Percentiles rank a stretch among this genome's conserved stretches.
Conservation (phyloP, 2,888 invertebrate genomes). For the Amphipoea oculea region DNA sequence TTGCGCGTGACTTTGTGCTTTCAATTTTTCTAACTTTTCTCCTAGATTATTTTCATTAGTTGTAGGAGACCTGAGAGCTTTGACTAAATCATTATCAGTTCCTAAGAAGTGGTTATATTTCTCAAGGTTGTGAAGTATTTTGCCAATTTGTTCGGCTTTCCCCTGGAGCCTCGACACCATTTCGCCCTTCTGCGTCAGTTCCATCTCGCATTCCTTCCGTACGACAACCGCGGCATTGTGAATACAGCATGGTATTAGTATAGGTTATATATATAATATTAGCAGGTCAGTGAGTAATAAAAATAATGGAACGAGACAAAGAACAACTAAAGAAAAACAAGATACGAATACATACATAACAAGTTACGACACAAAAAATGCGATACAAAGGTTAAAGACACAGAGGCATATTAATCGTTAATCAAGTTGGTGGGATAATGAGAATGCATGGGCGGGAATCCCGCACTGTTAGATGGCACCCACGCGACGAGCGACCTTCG, state of each 20-base stretch:
- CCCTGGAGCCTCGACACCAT: constrained; percentile 98
- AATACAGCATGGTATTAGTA: constrained; percentile 88
- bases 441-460: constrained; percentile 78
- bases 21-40: constrained; percentile 83
- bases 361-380: constrained; percentile 36
- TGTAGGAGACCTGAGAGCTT: constrained; percentile 88
- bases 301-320: constrained; percentile 24
- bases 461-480: constrained; percentile 71
- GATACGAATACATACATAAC: constrained; percentile 41
- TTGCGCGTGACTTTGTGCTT: constrained; percentile 83
- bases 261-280: constrained; percentile 64
- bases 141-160: constrained; percentile 98
- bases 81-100: constrained; percentile 89
- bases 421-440: constrained; percentile 65
- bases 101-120: constrained; percentile 95
- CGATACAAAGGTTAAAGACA: constrained; percentile 43
- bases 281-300: constrained; percentile 40
- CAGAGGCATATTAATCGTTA: constrained; percentile 55
- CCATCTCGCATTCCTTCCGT: constrained; percentile 97
- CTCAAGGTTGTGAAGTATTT: constrained; percentile 97
- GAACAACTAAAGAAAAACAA: constrained; percentile 13
- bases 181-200: constrained; percentile 98
- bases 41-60: constrained; percentile 82
- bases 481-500: constrained; percentile 76
- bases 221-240: constrained; percentile 85